phyloP scores from a whole-genome alignment of 2,797 vertebrate genomes.

The Peromyscus nudipes region DNA sequence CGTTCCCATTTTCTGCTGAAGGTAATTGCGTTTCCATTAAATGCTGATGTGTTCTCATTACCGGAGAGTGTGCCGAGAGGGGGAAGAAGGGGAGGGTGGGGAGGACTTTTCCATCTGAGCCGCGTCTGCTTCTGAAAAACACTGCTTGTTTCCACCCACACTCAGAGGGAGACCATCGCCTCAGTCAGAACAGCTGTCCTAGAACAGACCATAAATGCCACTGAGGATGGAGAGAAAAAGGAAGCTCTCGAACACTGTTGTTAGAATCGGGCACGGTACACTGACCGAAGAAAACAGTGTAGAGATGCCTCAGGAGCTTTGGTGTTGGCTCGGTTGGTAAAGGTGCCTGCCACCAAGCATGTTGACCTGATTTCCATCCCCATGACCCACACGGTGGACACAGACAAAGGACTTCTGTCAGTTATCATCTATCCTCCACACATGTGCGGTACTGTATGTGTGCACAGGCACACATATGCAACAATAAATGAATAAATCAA shows the following conservation, averaged over 20 bases:
- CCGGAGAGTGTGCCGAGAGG: too few relatives aligned
- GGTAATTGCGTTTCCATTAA: slow-evolving; percentile 26
- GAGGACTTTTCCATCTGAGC: background rate
- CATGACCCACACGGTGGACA: background rate
- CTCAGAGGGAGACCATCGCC: background rate
- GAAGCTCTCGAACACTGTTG: background rate
- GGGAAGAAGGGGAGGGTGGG: background rate
- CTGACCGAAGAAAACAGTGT: background rate
- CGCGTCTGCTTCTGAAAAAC: background rate
- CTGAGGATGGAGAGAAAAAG: background rate
- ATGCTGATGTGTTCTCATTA: slow-evolving; percentile 38
- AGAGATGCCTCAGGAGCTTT: background rate
- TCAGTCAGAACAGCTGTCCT: background rate
- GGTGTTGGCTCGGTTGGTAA: background rate
- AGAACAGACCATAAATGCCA: background rate
- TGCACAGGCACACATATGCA: too few relatives aligned
- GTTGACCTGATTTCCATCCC: background rate
- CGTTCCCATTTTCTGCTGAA: background rate
- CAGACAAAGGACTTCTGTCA: background rate
- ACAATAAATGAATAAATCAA: background rate
- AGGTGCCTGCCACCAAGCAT: background rate
- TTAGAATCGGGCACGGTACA: background rate
- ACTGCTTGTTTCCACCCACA: background rate
- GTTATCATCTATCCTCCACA: background rate
- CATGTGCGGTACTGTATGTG: too few relatives aligned